Evolutionary conservation across 2,797 vertebrate genomes (phyloP).

Genomic region (Atherinosoma microstoma): DNA sequence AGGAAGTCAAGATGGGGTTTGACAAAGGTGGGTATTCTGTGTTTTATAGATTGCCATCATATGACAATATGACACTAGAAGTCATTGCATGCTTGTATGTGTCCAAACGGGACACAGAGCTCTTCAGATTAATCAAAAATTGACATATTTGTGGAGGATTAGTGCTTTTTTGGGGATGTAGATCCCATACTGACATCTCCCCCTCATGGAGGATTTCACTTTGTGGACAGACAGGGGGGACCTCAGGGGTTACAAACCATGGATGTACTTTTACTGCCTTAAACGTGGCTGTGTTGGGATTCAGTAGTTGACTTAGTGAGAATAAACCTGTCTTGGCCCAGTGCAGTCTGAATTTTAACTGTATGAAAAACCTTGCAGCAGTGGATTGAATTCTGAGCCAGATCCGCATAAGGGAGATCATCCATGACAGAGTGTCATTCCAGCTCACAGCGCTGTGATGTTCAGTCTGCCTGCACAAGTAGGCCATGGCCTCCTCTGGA

Average conservation of each 20-base stretch:
- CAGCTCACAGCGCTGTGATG: slow-evolving; percentile 79
- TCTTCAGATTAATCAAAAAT: slow-evolving; percentile 71
- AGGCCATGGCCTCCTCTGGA: slow-evolving; percentile 73
- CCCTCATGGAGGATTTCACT: slow-evolving; percentile 45
- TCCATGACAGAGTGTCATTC: slow-evolving; percentile 83
- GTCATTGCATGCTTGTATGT: slow-evolving; percentile 21
- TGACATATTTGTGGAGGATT: slow-evolving; percentile 74
- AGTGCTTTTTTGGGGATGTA: slow-evolving; percentile 63
- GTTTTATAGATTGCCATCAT: slow-evolving; percentile 40
- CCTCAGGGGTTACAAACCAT: slow-evolving; percentile 41
- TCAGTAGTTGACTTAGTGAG: slow-evolving; percentile 56
- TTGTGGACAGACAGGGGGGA: slow-evolving; percentile 40
- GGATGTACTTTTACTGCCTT: slow-evolving; percentile 36
- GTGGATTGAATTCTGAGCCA: slow-evolving; percentile 59
- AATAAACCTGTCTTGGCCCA: slow-evolving; percentile 65
- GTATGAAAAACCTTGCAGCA: slow-evolving; percentile 65
- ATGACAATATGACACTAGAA: slow-evolving; percentile 4
- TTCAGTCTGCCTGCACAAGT: slow-evolving; percentile 80
- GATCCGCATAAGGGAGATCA: slow-evolving; percentile 77
- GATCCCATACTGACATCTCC: slow-evolving; percentile 38
- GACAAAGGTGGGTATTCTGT: slow-evolving; percentile 90
- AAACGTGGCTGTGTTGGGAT: slow-evolving; percentile 56
- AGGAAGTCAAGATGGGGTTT: slow-evolving; percentile 97
- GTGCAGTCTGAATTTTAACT: slow-evolving; percentile 71
- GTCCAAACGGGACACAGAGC: slow-evolving; percentile 49